Base-by-base conservation (phyloP, 1,140 invertebrate species). In the Cherax destructor region DNA sequence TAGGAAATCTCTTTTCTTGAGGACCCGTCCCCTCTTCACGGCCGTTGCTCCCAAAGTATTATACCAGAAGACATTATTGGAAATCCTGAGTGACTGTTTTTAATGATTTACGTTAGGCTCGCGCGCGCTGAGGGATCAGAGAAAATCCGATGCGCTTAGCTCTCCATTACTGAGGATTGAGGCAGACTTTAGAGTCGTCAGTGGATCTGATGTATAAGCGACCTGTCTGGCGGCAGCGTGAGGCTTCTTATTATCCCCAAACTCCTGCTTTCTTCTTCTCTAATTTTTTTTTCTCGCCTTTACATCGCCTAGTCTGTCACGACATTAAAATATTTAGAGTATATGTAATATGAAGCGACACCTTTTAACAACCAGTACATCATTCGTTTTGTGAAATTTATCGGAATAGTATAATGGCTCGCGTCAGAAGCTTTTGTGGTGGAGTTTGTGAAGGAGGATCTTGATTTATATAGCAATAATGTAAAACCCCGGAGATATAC, bases 51-150 rank as follows among this genome's bases (percentile, higher is more conserved):
- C 49, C 83, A 49, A 72, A 85, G 69, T 50, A 85, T 85, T 72
- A 69, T 72, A 74, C 61, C 83, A 69, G 69, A 61, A 85, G 83
- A 72, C 83, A 85, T 85, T 85, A 85, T 85, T 85, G 83, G 65
- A 69, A 72, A 85, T 61, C 83, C 65, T 85, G 83, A 85, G 83
- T 74, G 83, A 85, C 83, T 85, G 83, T 85, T 85, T 85, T 85
- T 85, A 85, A 85, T 85, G 83, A 85, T 85, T 74, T 85, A 74
- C 83, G 83, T 74, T 74, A 16, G 83, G 83, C 24, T 50, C 47
- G 30, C 47, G 21, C 65, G 61, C 69, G 83, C 18, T 50, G 41
- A 56, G 69, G 83, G 83, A 85, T 85, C 83, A 85, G 16, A 24
- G 61, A 50, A 50, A 74, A 85, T 85, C 83, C 83, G 16, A 52